These are phyloP conservation scores for Psephotus haematonotus DNA, from an alignment of 2,113 vertebrate genomes.

Conservation along the genomic window DNA sequence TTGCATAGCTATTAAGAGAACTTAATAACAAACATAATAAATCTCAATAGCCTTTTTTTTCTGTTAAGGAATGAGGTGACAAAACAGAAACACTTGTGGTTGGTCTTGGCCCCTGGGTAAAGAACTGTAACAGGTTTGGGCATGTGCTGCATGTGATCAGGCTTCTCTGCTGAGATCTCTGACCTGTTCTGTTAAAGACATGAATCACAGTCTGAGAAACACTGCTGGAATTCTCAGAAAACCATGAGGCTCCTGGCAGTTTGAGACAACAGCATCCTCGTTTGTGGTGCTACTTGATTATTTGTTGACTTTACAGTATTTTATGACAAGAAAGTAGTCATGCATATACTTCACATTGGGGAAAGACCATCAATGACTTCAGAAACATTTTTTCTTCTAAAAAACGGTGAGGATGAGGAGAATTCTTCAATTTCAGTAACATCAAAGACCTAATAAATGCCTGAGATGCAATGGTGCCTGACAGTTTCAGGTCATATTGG, in stretches of 20 bases:
- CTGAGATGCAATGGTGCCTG: not conserved
- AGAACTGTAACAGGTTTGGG: constrained; percentile 24
- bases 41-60: constrained; percentile 25
- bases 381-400: not conserved
- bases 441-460: not conserved
- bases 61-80: not conserved
- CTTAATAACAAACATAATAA: constrained; percentile 37
- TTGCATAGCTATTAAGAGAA: constrained; percentile 40
- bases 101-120: constrained; percentile 19
- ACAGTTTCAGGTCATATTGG: not conserved
- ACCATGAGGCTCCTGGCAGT: not conserved
- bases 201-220: constrained; percentile 23
- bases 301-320: not conserved
- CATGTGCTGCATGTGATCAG: not conserved
- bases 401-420: not conserved
- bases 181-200: constrained; percentile 12
- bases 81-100: constrained; percentile 27
- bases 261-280: not conserved
- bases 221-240: not conserved
- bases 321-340: not conserved
- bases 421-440: not conserved
- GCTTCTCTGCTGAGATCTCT: constrained; percentile 1
- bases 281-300: not conserved
- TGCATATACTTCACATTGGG: not conserved
- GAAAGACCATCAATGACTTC: not conserved